Conservation (phyloP, 2,113 vertebrate genomes). For the Collichthys lucidus region DNA sequence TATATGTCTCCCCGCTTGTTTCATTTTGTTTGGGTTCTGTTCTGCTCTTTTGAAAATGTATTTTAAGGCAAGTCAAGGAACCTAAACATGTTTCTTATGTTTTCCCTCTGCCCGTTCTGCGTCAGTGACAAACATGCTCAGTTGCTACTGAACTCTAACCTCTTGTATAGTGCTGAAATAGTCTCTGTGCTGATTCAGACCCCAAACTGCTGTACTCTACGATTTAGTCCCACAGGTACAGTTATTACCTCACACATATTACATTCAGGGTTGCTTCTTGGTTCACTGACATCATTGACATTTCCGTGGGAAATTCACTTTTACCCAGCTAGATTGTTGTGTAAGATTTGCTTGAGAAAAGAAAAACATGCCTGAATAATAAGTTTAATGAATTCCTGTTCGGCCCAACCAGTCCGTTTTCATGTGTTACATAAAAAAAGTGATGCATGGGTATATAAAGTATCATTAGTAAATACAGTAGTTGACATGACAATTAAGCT, state of each 20-base stretch:
- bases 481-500: background rate
- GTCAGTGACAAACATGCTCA: slow-evolving; percentile 46
- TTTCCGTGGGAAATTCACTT: slow-evolving; percentile 42
- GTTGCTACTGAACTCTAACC: slow-evolving; percentile 47
- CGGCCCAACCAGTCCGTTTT: background rate
- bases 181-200: slow-evolving; percentile 39
- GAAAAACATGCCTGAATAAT: background rate
- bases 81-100: slow-evolving; percentile 13
- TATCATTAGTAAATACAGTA: background rate
- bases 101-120: slow-evolving; percentile 16
- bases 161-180: slow-evolving; percentile 43
- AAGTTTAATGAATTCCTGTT: slow-evolving; percentile 3
- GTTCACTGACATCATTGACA: slow-evolving; percentile 36
- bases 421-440: background rate
- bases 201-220: slow-evolving; percentile 30
- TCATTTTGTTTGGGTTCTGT: slow-evolving; percentile 28
- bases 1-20: slow-evolving; percentile 1
- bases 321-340: background rate
- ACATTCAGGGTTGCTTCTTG: slow-evolving; percentile 11
- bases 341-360: background rate
- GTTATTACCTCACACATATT: slow-evolving; percentile 56
- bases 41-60: background rate
- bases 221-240: slow-evolving; percentile 44
- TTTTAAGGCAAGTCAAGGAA: slow-evolving; percentile 21
- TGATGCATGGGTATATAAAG: background rate